Conservation (phyloP, 1,140 invertebrate genomes). For the Drosophila murphyi region DNA sequence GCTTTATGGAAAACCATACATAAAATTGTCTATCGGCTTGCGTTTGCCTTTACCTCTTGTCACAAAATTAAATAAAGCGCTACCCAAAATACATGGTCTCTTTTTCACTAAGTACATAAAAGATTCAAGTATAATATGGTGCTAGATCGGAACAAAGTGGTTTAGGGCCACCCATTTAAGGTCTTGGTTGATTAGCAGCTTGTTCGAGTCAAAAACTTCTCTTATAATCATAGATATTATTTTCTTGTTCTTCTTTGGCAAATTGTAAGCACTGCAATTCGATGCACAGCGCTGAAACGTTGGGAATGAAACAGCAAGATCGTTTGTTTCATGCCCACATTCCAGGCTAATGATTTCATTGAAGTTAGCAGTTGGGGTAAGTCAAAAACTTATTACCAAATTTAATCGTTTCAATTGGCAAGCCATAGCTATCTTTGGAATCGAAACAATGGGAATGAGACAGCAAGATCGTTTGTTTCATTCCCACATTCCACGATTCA, state of each 20-base stretch:
- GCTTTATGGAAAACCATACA: slow-evolving; percentile 54
- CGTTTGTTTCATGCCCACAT: slow-evolving; percentile 30
- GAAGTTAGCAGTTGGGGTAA: slow-evolving; percentile 18
- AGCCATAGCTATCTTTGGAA: neutral
- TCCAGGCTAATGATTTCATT: neutral
- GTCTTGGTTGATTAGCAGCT: slow-evolving; percentile 24
- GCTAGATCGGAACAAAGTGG: slow-evolving; percentile 20
- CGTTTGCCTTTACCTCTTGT: slow-evolving; percentile 52
- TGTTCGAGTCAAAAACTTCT: slow-evolving; percentile 36
- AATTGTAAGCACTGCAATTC: slow-evolving; percentile 49
- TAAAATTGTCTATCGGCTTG: slow-evolving; percentile 49
- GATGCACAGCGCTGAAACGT: slow-evolving; percentile 8
- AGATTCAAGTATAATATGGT: slow-evolving; percentile 14
- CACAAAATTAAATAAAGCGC: slow-evolving; percentile 44
- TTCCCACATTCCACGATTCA: slow-evolving; percentile 10
- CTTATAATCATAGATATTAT: slow-evolving; percentile 32
- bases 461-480: slow-evolving; percentile 34
- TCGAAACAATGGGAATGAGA: slow-evolving; percentile 27
- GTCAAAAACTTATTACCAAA: slow-evolving; percentile 47
- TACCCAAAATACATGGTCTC: slow-evolving; percentile 58
- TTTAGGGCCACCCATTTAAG: slow-evolving; percentile 8
- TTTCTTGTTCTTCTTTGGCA: slow-evolving; percentile 42
- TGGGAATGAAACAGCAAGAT: slow-evolving; percentile 41
- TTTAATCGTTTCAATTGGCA: slow-evolving; percentile 11
- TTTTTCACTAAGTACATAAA: slow-evolving; percentile 40